Evolutionary conservation across 2,888 invertebrate genomes (phyloP).

Genomic region (Melinopterus prodromus): DNA sequence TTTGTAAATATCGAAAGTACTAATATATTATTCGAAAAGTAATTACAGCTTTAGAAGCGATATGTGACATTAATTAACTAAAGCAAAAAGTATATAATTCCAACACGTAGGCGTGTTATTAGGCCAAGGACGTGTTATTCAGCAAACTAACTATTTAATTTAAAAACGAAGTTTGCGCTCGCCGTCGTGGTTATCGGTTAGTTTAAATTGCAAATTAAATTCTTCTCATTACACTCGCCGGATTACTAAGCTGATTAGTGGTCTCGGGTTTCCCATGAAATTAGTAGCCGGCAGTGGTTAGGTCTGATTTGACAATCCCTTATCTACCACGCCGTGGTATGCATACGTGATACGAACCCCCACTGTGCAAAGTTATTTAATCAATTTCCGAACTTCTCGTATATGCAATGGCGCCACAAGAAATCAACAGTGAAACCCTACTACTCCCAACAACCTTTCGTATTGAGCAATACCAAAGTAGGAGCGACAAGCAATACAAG

Average conservation of each 20-base stretch:
- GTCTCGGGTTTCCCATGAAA: not conserved
- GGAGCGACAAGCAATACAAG: too few relatives aligned
- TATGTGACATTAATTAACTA: too few relatives aligned
- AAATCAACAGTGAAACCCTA: not conserved
- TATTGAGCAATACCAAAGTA: not conserved
- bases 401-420: not conserved
- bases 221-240: not conserved
- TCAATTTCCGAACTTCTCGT: not conserved
- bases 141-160: not conserved
- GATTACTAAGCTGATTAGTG: not conserved
- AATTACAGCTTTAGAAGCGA: too few relatives aligned
- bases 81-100: too few relatives aligned
- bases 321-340: not conserved
- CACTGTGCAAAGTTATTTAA: not conserved
- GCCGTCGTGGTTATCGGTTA: not conserved
- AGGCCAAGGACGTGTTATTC: not conserved
- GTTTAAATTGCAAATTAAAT: not conserved
- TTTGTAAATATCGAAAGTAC: too few relatives aligned
- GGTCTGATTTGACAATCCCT: not conserved
- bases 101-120: too few relatives aligned
- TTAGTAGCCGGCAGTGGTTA: not conserved
- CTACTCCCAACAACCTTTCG: not conserved
- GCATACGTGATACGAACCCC: not conserved
- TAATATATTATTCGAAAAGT: too few relatives aligned
- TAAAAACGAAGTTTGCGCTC: not conserved